Evolutionary conservation across 2,797 vertebrate genomes (phyloP), one percentile per base, ranked within the genome.

Genomic region (Neosalanx taihuensis): DNA sequence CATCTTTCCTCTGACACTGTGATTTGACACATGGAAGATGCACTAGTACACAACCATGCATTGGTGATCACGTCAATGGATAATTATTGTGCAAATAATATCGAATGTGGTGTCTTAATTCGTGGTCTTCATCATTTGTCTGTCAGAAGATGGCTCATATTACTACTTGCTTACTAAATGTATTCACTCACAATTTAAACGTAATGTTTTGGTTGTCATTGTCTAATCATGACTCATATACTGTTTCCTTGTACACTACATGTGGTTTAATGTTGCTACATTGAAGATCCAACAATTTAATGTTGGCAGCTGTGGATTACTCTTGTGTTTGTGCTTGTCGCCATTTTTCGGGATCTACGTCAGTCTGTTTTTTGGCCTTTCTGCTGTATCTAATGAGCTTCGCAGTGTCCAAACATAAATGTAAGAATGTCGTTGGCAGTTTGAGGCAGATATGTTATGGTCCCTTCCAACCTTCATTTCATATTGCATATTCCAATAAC

Each of bases 221-320:
- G 6, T 53, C 26, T 30, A 3, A 46, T 33, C 18, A 26, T 46
- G 64, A 67, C 15, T 66, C 41, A 67, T 18, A 67, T 67, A 26
- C 65, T 31, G 65, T 67, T 31, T 67, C 46, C 49, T 67, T 18
- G n/a, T 64, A 3, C 15, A 33, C 35, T 7, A 30, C n/a, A 23
- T 30, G 5, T 46, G 26, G 26, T 46, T 67, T 26, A 53, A 10
- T 31, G 65, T 15, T 17, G 46, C 29, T 6, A 53, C 23, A 31
- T 49, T 35, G 61, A 17, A 18, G 17, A 15, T 51, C 49, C 26
- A n/a, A 23, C 13, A 51, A n/a, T 15, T 53, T 51, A 17, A 66
- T 65, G 23, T 66, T 51, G 49, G 51, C 46, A 51, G 46, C 64
- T 49, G 17, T 30, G 46, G 49, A 67, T 51, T 46, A 46, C 41